Percentiles rank a stretch among this genome's conserved stretches.
These are phyloP conservation scores for Meandrina meandrites DNA, from an alignment of 92 coral and sea anemone genomes.

Conservation along the genomic window DNA sequence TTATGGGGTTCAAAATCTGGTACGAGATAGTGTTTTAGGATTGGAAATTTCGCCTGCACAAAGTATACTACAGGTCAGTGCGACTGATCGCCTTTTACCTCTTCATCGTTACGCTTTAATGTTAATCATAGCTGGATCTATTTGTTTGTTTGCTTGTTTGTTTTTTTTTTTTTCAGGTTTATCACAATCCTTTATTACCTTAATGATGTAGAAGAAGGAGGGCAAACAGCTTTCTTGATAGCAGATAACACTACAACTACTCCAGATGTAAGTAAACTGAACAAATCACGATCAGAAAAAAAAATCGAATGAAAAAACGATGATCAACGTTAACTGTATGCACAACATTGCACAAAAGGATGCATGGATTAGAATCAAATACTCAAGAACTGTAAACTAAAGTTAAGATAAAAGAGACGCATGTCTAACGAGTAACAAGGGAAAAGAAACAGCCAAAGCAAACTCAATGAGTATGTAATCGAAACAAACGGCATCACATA, in stretches of 20 bases:
- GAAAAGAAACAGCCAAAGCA: neutral
- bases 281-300: too few relatives aligned
- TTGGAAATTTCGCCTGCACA: too few relatives aligned
- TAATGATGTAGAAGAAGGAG: conserved; percentile 77
- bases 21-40: too few relatives aligned
- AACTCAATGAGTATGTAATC: neutral
- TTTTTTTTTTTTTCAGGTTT: conserved; percentile 40
- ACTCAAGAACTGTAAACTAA: too few relatives aligned
- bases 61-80: too few relatives aligned
- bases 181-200: conserved; percentile 73
- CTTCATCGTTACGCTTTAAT: neutral
- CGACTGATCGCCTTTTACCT: too few relatives aligned
- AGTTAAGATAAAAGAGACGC: neutral
- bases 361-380: too few relatives aligned
- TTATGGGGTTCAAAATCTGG: too few relatives aligned
- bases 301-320: too few relatives aligned
- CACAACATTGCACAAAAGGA: too few relatives aligned
- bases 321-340: too few relatives aligned
- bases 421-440: neutral
- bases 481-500: neutral
- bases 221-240: conserved; percentile 76
- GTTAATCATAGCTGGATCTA: neutral
- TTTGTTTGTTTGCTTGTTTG: neutral
- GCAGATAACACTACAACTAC: conserved; percentile 75
- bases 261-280: conserved; percentile 47